Conservation (phyloP, 2,888 invertebrate species). For the Phengaris arion region DNA sequence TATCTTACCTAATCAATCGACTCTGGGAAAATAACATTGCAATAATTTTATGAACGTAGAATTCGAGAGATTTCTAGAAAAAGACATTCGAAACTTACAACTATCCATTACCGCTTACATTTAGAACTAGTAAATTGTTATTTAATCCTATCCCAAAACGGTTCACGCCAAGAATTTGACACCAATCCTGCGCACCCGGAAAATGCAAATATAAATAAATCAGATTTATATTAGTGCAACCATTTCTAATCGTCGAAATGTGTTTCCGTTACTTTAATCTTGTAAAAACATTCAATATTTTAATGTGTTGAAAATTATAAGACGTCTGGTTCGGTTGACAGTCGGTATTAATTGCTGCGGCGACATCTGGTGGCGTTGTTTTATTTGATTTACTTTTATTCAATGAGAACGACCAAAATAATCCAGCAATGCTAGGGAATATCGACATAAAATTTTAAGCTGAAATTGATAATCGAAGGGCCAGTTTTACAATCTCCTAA, state of each 20-base stretch:
- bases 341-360: conserved; percentile 4
- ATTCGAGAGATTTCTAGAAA: neutral
- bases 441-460: neutral
- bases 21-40: conserved; percentile 4
- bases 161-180: conserved; percentile 23
- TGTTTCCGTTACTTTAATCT: conserved; percentile 28
- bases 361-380: conserved; percentile 15
- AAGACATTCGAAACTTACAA: neutral
- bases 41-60: conserved; percentile 1
- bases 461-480: no score
- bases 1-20: conserved; percentile 4
- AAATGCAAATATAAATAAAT: conserved; percentile 28
- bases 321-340: conserved; percentile 9
- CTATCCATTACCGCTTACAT: neutral
- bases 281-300: conserved; percentile 21
- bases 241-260: conserved; percentile 20
- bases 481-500: no score
- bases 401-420: conserved; percentile 1
- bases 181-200: conserved; percentile 16
- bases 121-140: conserved; percentile 12
- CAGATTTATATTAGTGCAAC: conserved; percentile 19
- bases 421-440: neutral
- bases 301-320: conserved; percentile 21
- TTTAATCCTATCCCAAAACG: conserved; percentile 5
- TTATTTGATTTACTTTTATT: conserved; percentile 8